Base-by-base conservation (phyloP, 2,797 vertebrate genomes). In the Sebastes melanostomus region DNA sequence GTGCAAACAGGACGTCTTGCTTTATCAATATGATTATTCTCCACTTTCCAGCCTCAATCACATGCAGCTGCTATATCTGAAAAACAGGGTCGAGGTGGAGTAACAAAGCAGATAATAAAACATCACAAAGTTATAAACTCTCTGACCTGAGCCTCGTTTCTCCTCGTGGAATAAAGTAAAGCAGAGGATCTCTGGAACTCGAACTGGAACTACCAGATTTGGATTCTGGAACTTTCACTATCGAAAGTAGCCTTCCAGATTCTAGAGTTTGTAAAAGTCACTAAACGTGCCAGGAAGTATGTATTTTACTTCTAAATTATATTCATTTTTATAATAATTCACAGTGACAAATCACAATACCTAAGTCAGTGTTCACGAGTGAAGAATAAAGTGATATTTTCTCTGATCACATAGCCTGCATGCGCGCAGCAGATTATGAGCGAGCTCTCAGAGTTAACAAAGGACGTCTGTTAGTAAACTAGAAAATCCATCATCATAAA, bases 51-150 rank as follows among this genome's bases (percentile, higher is more conserved):
- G n/a, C 54, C 56, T 61, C 66, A 5, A 5, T 20, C 11, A 20
- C 24, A 8, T 20, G 1, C 46, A 4, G 59, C 1, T 36, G 1
- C 2, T 24, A 1, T 18, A 16, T 42, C 4, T 27, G 5, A 2
- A 20, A 67, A 12, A n/a, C 29, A 25, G 22, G 6, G n/a, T 5
- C 8, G 36, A 24, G 25, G 6, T 11, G 60, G 5, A 38, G 14
- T 3, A 27, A 46, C 3, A 29, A 22, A 24, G 29, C 34, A 58
- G 58, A 36, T n/a, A 12, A 34, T 27, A 25, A 54, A 42, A 52
- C 2, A 68, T n/a, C 16, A 14, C 3, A 2, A 67, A 36, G 66
- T 61, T 13, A 4, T 1, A 54, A 60, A 42, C 27, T 63, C 36
- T 24, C 22, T 13, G 8, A 68, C 3, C 24, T n/a, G 29, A 50